Evolutionary conservation across 2,888 invertebrate species (phyloP).

Genomic region (Pteria penguin): DNA sequence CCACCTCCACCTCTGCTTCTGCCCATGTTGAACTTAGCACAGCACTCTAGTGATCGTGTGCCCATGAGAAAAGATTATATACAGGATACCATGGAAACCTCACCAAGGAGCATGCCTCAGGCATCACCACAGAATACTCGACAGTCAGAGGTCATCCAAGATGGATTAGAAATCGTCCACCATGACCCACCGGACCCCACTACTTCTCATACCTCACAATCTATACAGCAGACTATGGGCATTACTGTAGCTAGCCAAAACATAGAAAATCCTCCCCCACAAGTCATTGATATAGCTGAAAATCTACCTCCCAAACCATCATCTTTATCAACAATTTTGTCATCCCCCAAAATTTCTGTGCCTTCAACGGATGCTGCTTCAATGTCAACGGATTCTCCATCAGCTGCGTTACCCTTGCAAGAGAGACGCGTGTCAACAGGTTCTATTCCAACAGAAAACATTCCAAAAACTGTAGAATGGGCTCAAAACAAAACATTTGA

Average conservation of each 20-base stretch:
- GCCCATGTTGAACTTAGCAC: conserved; percentile 18
- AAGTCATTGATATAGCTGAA: conserved; percentile 37
- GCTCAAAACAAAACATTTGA: not conserved
- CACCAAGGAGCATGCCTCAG: not conserved
- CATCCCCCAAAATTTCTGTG: not conserved
- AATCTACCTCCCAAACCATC: conserved; percentile 9
- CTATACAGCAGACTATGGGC: conserved; percentile 28
- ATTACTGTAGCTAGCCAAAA: conserved; percentile 35
- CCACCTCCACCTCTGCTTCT: conserved; percentile 25
- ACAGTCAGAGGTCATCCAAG: conserved; percentile 28
- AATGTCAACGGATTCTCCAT: not conserved
- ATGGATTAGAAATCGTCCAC: conserved; percentile 43
- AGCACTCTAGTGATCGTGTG: conserved; percentile 7
- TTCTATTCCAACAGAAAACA: not conserved
- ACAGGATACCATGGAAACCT: not conserved
- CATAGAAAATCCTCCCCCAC: conserved; percentile 20
- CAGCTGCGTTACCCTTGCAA: not conserved
- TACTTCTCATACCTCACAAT: conserved; percentile 7
- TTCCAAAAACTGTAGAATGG: not conserved
- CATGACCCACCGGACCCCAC: conserved; percentile 30
- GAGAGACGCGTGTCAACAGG: not conserved
- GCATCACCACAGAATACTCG: not conserved
- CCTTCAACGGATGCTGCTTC: not conserved
- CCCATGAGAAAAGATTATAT: conserved; percentile 9
- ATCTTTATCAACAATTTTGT: not conserved